Evolutionary conservation across 2,113 vertebrate genomes (phyloP), one percentile per base, ranked within the genome.

Genomic region (Terrapene triunguis): DNA sequence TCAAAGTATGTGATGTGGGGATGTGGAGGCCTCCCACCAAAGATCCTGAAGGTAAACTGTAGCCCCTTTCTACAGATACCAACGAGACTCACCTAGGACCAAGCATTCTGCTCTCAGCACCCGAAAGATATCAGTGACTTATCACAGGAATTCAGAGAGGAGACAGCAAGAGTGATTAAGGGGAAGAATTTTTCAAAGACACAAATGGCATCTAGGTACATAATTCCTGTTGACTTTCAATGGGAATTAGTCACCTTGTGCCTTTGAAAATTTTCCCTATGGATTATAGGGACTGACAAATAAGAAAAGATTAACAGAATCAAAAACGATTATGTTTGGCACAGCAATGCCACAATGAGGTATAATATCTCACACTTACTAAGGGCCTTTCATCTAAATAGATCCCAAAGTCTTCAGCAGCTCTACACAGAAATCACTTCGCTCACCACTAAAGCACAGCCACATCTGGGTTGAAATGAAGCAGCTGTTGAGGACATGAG

Each of bases 221-320:
- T 97, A 96, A 97, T 95, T 97, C 94, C 93, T 91, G 95, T 95
- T 96, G 96, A 95, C 96, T 93, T 82, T 92, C 88, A 93, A 57
- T 42, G 54, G 53, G 50, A 82, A 96, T 87, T 94, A 97, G 97
- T 93, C 59, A 94, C 54, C 78, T 85, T 81, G 19, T 92, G 79
- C 81, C 92, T 95, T 91, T 4, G 1, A 87, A 80, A 89, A 96
- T 95, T 72, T 59, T 85, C 96, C 92, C 42, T 83, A 85, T 88
- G 85, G n/a, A 72, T 38, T 72, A 38, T 38, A 72, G n/a, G 19
- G 65, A 21, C 16, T 69, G 16, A 69, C 35, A 19, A 69, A 69
- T 69, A n/a, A 69, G 62, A n/a, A 65, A 16, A 65, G 32, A n/a
- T n/a, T 19, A n/a, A n/a, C 35, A n/a, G n/a, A 72, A 16, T 35